Evolutionary conservation across 37 sponge, comb jelly and placozoan species (phyloP), one percentile per base, ranked within the genome.

Genomic region (Dysidea cf. avara): DNA sequence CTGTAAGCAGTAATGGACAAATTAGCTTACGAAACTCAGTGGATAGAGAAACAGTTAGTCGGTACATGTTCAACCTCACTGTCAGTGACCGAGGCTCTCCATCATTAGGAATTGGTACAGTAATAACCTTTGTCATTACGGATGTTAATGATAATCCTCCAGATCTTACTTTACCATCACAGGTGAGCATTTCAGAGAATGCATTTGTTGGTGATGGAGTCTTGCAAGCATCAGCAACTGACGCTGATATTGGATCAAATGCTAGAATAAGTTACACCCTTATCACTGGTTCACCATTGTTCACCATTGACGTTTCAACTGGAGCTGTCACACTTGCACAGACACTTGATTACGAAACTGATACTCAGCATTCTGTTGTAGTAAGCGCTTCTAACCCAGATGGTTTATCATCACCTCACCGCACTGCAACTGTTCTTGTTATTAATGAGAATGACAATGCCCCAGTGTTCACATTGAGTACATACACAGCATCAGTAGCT

Each of bases 131-230:
- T 13, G 54, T 2, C 18, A 57, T 90, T 16, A 20, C 16, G 13
- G 89, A 88, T 55, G 66, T 76, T 20, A 92, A 92, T 64, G 92
- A 92, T 54, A 82, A 79, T 25, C 22, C 65, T 1, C 92, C 92
- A 18, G 11, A 65, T 28, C 76, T 92, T 48, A 21, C 38, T 37
- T 53, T 31, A 1, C 80, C 81, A 9, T 22, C 66, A 12, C 16
- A 36, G 24, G 26, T 82, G 28, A 28, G 6, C 12, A 43, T 81
- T 5, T 43, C 53, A 7, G 89, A 88, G 61, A 61, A 78, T 50
- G 52, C 60, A 0, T 53, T 53, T 0, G 29, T 37, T 0, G 52
- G 28, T 14, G 38, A 35, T 28, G 52, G 29, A 28, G 20, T 83
- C 0, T 59, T 63, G 13, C 55, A 77, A 24, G 78, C 66, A 39